Evolutionary conservation across 2,888 invertebrate species (phyloP).

Genomic region (Stenolophus ochropezus): DNA sequence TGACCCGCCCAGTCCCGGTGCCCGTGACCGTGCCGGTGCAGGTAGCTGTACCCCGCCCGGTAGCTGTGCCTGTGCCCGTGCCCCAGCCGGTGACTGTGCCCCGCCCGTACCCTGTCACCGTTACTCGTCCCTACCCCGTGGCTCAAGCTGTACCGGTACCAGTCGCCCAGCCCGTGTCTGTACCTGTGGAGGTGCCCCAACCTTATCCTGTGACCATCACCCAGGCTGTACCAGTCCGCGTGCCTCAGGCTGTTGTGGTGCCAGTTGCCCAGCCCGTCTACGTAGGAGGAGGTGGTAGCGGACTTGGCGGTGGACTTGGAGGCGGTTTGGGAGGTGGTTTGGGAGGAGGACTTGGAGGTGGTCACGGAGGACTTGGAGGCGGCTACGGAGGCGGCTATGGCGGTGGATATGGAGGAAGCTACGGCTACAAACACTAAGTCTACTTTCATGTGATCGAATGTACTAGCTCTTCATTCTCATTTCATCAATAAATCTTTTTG

Average conservation of each 20-base stretch:
- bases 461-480: not conserved
- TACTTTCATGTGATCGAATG: not conserved
- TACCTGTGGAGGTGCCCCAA: constrained; percentile 42
- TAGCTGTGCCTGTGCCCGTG: constrained; percentile 13
- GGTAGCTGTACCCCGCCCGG: constrained; percentile 30
- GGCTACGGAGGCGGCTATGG: not conserved
- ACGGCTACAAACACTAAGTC: no score
- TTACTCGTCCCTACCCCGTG: constrained; percentile 23
- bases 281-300: not conserved
- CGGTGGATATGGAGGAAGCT: constrained; percentile 11
- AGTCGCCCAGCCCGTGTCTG: constrained; percentile 34
- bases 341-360: not conserved
- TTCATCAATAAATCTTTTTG: not conserved
- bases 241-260: not conserved
- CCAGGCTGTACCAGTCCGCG: constrained; percentile 35
- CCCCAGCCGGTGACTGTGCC: constrained; percentile 43
- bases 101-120: constrained; percentile 36
- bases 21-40: constrained; percentile 46
- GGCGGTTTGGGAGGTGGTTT: not conserved
- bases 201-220: constrained; percentile 37
- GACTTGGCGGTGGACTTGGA: not conserved
- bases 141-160: constrained; percentile 43
- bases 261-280: not conserved
- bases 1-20: constrained; percentile 35
- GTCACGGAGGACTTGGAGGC: not conserved